A percentile compares a stretch with the other conserved stretches of the same genome.
phyloP scores from a whole-genome alignment of 1,140 invertebrate species.

The Drosophila mojavensis region DNA sequence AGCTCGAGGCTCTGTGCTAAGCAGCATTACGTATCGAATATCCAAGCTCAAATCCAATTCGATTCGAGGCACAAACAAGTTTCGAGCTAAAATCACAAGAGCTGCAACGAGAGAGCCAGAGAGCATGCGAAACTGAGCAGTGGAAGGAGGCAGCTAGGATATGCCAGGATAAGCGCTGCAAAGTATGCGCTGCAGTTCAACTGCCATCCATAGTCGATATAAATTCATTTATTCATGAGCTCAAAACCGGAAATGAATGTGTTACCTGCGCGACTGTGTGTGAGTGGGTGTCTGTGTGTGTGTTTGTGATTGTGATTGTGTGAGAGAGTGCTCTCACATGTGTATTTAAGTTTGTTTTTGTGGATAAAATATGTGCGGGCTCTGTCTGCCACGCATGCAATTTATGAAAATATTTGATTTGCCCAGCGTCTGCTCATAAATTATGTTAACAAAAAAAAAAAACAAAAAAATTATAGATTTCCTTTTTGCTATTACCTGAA shows the following conservation, averaged over 20 bases:
- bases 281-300: constrained; percentile 23
- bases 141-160: background rate
- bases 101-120: background rate
- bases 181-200: constrained; percentile 68
- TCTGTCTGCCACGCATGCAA: constrained; percentile 40
- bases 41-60: constrained; percentile 14
- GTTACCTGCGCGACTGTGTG: constrained; percentile 39
- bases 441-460: constrained; percentile 41
- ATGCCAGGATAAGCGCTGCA: constrained; percentile 46
- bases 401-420: constrained; percentile 56
- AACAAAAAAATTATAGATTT: background rate
- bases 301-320: constrained; percentile 8
- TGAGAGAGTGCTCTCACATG: background rate
- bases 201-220: constrained; percentile 69
- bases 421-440: constrained; percentile 46
- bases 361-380: constrained; percentile 51
- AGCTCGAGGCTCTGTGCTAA: background rate
- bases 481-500: constrained; percentile 32
- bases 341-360: constrained; percentile 30
- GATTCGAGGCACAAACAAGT: constrained; percentile 31
- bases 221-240: constrained; percentile 82
- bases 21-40: constrained; percentile 6
- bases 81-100: constrained; percentile 12
- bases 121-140: background rate
- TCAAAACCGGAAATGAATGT: constrained; percentile 74